Base-by-base conservation (phyloP, 1,140 invertebrate species). In the Octopus bimaculoides region DNA sequence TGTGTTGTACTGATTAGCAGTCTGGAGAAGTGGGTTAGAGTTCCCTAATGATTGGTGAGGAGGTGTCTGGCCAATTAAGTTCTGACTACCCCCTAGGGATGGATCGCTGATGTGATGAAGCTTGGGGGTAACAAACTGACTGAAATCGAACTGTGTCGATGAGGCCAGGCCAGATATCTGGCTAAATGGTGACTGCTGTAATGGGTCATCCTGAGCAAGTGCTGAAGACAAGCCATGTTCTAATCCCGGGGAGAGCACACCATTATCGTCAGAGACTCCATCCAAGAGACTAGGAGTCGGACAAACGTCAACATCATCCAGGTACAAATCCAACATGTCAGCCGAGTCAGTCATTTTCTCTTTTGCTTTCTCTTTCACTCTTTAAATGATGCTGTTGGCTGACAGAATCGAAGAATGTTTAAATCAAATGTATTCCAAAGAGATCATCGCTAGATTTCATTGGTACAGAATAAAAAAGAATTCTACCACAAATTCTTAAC, bases 91-190 rank as follows among this genome's bases (percentile, higher is more conserved):
- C 17, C 66, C 66, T 5, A 71, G 26, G 5, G 66, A 71, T 6
- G 66, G 66, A 14, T 71, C 66, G 14, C 66, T 71, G 66, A 71
- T 71, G 14, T 71, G 66, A 71, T 71, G 66, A 71, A 71, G 26
- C 26, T 71, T 71, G 14, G 66, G 66, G 9, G 66, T 71, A 14
- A 71, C 66, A 71, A 71, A 71, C 3, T 71, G 66, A 17, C 66
- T 71, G 14, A 71, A 71, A 14, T 71, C 66, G 26, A n/a, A 71
- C 14, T 71, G 66, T 8, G 66, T 20, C 17, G 17, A n/a, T 4
- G 66, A 14, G 5, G 66, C 66, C 5, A 71, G 17, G 14, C 66
- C 66, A 12, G 66, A 20, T 20, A 71, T 71, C 26, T 71, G 66
- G 26, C 26, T 71, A 20, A 71, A 71, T 14, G 66, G 66, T 5